Evolutionary conservation across 53 echinoderm and acorn worm species (phyloP).

Genomic region (Holothuria scabra): DNA sequence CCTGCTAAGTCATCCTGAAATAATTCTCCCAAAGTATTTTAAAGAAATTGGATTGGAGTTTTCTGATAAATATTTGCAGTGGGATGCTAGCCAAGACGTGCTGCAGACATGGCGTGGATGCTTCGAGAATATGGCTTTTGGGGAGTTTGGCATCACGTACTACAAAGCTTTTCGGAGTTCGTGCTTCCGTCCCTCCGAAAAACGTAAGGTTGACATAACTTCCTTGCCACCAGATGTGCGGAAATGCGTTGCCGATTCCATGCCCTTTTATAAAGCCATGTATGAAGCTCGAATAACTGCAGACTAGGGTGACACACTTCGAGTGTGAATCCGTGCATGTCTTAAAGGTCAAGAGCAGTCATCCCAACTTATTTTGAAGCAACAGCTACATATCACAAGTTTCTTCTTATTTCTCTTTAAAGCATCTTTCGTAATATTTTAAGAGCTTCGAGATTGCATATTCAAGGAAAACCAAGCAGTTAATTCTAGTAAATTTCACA

Average conservation of each 20-base stretch:
- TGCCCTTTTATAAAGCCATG: constrained; percentile 7
- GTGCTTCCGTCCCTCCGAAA: neutral
- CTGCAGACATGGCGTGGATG: constrained; percentile 4
- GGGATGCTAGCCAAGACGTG: constrained; percentile 9
- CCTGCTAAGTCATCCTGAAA: constrained; percentile 4
- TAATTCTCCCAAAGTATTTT: constrained; percentile 34
- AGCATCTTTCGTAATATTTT: too few species aligned
- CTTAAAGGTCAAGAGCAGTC: too few species aligned
- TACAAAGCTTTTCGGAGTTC: neutral
- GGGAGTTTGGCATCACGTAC: neutral
- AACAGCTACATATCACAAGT: too few species aligned
- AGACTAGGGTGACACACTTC: neutral
- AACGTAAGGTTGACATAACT: neutral
- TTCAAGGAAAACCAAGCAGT: too few species aligned
- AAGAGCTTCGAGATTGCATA: too few species aligned
- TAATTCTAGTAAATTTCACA: too few species aligned
- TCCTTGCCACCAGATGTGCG: neutral
- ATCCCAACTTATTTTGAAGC: too few species aligned
- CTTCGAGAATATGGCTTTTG: neutral
- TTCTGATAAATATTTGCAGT: constrained; percentile 6
- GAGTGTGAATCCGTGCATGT: too few species aligned
- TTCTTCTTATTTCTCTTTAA: too few species aligned
- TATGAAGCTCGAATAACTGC: constrained; percentile 13
- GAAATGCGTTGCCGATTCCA: neutral
- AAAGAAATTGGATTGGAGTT: neutral